Percentiles rank a stretch among this genome's conserved stretches.
Evolutionary conservation across 2,797 vertebrate genomes (phyloP).

Genomic region (Parotocinclus haroldoi): DNA sequence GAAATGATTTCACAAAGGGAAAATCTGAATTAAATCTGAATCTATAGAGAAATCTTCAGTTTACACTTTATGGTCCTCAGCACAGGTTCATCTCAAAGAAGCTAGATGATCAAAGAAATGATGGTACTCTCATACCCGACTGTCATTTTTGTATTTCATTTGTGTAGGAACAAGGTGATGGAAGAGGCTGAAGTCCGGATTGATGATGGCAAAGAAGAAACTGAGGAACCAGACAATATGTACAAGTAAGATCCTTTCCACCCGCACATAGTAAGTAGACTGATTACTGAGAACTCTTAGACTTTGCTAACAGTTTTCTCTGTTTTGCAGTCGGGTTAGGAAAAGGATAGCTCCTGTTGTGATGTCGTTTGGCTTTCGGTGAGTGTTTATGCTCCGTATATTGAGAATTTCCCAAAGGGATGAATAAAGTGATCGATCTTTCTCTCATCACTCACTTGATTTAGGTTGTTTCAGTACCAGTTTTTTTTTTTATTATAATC

Average conservation of each 20-base stretch:
- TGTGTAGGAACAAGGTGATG: constrained; percentile 54
- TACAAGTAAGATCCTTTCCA: constrained; percentile 67
- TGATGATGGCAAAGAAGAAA: constrained; percentile 79
- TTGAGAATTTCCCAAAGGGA: too few relatives aligned
- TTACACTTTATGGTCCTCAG: neutral
- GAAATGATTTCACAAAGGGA: too few relatives aligned
- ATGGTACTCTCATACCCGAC: neutral
- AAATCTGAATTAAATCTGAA: too few relatives aligned
- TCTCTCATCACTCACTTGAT: too few relatives aligned
- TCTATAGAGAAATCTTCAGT: neutral
- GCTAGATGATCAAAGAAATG: neutral
- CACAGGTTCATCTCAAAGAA: neutral
- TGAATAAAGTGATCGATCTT: too few relatives aligned
- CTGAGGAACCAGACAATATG: constrained; percentile 61
- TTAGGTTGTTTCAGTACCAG: neutral
- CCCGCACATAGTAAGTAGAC: neutral
- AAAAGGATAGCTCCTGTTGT: constrained; percentile 74
- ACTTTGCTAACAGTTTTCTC: neutral
- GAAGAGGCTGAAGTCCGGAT: constrained; percentile 78
- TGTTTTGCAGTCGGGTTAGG: constrained; percentile 64
- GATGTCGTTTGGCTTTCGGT: constrained; percentile 92
- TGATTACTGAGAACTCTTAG: neutral
- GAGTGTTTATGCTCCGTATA: constrained; percentile 54
- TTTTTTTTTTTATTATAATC: neutral
- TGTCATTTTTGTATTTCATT: neutral